These are phyloP conservation scores for Agapornis canus DNA, from an alignment of 2,797 vertebrate species.

Conservation along the genomic window DNA sequence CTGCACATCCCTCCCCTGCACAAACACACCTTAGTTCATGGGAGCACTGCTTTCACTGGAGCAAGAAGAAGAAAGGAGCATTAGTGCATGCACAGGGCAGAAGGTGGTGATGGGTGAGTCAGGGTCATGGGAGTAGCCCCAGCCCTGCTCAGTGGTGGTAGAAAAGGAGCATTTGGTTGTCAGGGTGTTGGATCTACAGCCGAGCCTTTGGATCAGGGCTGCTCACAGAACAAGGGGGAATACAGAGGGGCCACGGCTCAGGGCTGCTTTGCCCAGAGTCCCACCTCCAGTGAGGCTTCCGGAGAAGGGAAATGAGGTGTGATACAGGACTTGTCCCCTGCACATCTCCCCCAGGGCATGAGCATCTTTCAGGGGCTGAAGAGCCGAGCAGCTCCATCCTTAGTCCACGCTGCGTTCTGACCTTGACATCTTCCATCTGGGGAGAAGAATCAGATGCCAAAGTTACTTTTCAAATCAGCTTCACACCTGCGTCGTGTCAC, in stretches of 20 bases:
- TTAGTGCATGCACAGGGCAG: not conserved
- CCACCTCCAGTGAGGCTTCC: not conserved
- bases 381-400: not conserved
- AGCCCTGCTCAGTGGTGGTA: not conserved
- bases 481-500: not conserved
- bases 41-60: not conserved
- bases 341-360: not conserved
- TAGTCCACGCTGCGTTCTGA: not conserved
- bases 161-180: not conserved
- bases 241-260: not conserved
- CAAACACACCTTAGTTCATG: fast-evolving
- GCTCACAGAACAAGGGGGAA: not conserved
- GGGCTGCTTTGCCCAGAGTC: not conserved
- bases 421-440: not conserved
- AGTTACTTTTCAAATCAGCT: not conserved
- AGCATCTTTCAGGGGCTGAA: not conserved
- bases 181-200: not conserved
- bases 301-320: not conserved
- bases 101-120: not conserved
- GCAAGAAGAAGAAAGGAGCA: not conserved
- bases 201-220: not conserved
- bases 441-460: not conserved
- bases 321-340: not conserved
- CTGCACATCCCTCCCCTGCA: not conserved
- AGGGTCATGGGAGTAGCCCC: not conserved